These are phyloP conservation scores for Emydocephalus ijimae DNA, from an alignment of 2,113 vertebrate species.

Conservation along the genomic window DNA sequence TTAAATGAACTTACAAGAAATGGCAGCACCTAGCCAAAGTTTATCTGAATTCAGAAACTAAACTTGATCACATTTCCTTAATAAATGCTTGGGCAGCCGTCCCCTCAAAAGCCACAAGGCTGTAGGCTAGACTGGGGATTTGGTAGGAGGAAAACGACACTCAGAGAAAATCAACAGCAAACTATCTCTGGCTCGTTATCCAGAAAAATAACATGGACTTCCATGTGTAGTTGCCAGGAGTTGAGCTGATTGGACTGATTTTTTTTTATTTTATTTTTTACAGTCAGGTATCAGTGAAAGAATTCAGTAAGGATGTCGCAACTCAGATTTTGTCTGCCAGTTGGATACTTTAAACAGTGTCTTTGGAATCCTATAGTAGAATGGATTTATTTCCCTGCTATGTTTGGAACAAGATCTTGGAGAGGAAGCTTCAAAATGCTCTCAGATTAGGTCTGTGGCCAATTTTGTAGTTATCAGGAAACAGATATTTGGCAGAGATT, in stretches of 20 bases:
- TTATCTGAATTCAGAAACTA: neutral
- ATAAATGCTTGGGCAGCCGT: neutral
- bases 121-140: neutral
- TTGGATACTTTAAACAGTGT: neutral
- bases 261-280: neutral
- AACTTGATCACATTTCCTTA: neutral
- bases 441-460: neutral
- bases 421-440: neutral
- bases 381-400: neutral
- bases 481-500: neutral
- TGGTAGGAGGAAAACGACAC: rapidly evolving
- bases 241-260: neutral
- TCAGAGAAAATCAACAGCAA: neutral
- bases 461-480: neutral
- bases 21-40: neutral
- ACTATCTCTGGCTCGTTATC: neutral
- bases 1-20: neutral
- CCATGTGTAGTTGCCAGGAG: neutral
- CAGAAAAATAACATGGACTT: neutral
- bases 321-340: neutral
- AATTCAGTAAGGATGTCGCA: neutral
- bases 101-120: neutral
- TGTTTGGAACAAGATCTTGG: neutral
- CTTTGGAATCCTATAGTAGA: neutral
- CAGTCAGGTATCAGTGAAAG: neutral